Percentiles rank a stretch among this genome's conserved stretches.
phyloP scores from a whole-genome alignment of 2,113 vertebrate species.

The Tapirus terrestris region DNA sequence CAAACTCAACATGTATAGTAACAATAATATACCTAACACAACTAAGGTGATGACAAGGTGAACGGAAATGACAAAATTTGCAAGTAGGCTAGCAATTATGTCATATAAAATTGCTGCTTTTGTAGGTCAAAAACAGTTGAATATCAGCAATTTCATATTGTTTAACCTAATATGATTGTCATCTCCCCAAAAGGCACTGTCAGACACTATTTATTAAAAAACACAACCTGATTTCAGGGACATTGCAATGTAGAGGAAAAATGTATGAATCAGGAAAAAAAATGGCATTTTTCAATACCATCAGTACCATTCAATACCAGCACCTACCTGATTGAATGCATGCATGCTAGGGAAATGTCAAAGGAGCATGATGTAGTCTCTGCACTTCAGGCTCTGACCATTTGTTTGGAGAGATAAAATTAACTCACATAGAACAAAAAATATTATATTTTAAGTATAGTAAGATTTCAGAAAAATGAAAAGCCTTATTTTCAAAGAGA shows the following conservation, averaged over 20 bases:
- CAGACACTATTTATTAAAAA: background rate
- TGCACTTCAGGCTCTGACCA: background rate
- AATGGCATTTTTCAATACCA: background rate
- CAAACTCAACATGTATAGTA: background rate
- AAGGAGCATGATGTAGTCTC: background rate
- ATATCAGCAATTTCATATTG: background rate
- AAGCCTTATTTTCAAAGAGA: background rate
- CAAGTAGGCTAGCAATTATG: background rate
- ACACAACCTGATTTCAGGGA: background rate
- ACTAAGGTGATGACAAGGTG: background rate
- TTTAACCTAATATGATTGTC: background rate
- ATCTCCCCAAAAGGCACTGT: background rate
- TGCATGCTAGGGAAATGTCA: background rate
- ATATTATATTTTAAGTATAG: background rate
- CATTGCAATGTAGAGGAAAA: background rate
- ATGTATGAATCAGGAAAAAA: background rate
- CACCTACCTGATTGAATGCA: background rate
- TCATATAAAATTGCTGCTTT: background rate
- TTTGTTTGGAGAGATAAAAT: background rate
- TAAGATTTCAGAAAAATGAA: conserved; percentile 48
- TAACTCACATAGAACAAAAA: background rate
- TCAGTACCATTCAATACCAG: too few species aligned
- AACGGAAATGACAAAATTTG: background rate
- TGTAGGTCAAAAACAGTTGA: background rate
- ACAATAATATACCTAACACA: background rate